Evolutionary conservation across 2,888 invertebrate genomes (phyloP), one percentile per base, ranked within the genome.

Genomic region (Eupithecia inturbata): DNA sequence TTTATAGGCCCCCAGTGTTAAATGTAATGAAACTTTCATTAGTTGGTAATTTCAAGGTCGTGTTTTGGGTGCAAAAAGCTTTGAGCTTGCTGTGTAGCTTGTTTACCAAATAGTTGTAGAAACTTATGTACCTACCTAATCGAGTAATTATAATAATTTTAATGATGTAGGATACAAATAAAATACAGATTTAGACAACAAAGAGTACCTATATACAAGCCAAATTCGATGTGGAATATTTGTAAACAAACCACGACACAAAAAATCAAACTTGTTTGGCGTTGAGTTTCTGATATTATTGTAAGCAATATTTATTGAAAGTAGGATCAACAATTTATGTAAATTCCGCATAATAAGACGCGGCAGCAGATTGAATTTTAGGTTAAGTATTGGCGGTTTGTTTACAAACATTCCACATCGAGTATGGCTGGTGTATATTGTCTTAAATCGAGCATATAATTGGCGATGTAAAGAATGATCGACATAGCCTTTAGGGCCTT

Each of bases 11-110:
- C 53, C 53, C 66, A 60, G 57, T 73, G 69, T 22, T 68, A 41
- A n/a, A 49, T 1, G 9, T 49, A 9, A 9, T 33, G 7, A 33
- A 28, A 16, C 26, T 28, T 28, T 26, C 57, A 26, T 57, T 60
- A 28, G 14, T 28, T 68, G 70, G 49, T 68, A 57, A 41, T 33
- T 28, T 45, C 53, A 10, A 39, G 57, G 1, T 57, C 39, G 53
- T 62, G 19, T 31, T 62, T 74, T 63, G 4, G 63, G 45, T 28
- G 26, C 5, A 49, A 22, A n/a, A 62, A 62, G 36, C 60, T 67
- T 71, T 41, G 66, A 69, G 67, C 67, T 69, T 60, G 63, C 3
- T 70, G n/a, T 66, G 36, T 68, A 41, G 67, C 68, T 36, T 68
- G 41, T 67, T 53, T 26, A 49, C 62, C 49, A 63, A 62, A 57